These are phyloP conservation scores for Bettongia penicillata DNA, from an alignment of 2,113 vertebrate genomes.

Conservation along the genomic window DNA sequence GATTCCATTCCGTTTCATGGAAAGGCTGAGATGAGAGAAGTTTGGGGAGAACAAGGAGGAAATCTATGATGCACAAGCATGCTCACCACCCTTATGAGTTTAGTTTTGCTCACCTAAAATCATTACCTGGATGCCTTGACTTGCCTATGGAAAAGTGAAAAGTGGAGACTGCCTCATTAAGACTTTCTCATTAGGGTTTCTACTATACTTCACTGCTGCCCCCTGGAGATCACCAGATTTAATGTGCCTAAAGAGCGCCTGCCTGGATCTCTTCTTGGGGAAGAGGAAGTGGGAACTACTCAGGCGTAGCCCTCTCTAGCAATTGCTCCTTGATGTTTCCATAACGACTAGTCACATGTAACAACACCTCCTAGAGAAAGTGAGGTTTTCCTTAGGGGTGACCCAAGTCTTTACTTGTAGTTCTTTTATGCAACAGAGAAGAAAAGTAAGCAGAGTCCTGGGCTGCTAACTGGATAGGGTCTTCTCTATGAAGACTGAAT, in stretches of 20 bases:
- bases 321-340: neutral
- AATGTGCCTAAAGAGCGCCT: neutral
- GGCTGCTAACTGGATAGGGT: neutral
- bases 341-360: neutral
- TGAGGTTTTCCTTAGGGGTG: neutral
- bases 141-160: neutral
- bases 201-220: neutral
- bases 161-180: neutral
- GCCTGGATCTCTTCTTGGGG: neutral
- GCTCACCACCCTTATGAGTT: neutral
- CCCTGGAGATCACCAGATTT: slow-evolving; percentile 24
- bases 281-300: neutral
- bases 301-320: neutral
- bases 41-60: neutral
- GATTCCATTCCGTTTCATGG: neutral
- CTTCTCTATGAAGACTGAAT: neutral
- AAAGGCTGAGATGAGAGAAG: neutral
- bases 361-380: neutral
- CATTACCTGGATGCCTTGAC: neutral
- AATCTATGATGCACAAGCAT: neutral
- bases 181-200: neutral
- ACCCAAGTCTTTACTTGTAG: neutral
- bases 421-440: neutral
- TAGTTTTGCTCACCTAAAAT: neutral
- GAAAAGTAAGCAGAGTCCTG: neutral